Conservation (phyloP, 1,140 invertebrate genomes). For the Brachionus paranguensis region DNA sequence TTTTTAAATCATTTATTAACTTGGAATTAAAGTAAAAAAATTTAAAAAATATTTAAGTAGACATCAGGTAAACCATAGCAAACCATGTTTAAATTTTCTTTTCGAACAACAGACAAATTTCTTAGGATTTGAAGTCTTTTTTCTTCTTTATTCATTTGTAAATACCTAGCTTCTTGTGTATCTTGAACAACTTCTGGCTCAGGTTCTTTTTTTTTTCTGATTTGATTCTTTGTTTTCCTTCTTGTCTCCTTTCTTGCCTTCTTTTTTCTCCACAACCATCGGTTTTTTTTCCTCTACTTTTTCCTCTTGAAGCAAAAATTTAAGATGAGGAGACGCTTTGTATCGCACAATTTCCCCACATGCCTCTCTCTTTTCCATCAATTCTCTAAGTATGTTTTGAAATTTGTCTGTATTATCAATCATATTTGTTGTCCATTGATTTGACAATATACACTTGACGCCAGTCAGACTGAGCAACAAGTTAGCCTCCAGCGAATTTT, state of each 20-base stretch:
- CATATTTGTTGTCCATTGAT: slow-evolving; percentile 54
- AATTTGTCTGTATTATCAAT: slow-evolving; percentile 49
- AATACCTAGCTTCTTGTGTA: neutral
- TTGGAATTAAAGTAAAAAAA: no score
- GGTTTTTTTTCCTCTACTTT: slow-evolving; percentile 43
- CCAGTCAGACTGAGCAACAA: slow-evolving; percentile 51
- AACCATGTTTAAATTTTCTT: slow-evolving; percentile 35
- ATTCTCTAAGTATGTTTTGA: slow-evolving; percentile 49
- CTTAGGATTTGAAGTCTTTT: neutral
- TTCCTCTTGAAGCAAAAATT: slow-evolving; percentile 41
- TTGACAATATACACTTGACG: slow-evolving; percentile 47
- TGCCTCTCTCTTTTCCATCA: slow-evolving; percentile 48
- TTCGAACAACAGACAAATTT: neutral
- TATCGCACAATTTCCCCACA: slow-evolving; percentile 48
- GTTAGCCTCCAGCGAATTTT: slow-evolving; percentile 50
- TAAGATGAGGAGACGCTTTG: slow-evolving; percentile 45
- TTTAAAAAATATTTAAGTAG: slow-evolving; percentile 4
- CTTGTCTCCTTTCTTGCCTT: neutral
- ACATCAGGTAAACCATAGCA: slow-evolving; percentile 34
- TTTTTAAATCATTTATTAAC: no score
- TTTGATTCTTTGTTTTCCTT: neutral
- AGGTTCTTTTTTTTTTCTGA: neutral
- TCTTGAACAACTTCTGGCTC: neutral
- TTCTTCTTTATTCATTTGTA: neutral
- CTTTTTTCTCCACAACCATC: slow-evolving; percentile 19